phyloP scores from a whole-genome alignment of 1,140 invertebrate genomes.

The Euwallacea fornicatus region DNA sequence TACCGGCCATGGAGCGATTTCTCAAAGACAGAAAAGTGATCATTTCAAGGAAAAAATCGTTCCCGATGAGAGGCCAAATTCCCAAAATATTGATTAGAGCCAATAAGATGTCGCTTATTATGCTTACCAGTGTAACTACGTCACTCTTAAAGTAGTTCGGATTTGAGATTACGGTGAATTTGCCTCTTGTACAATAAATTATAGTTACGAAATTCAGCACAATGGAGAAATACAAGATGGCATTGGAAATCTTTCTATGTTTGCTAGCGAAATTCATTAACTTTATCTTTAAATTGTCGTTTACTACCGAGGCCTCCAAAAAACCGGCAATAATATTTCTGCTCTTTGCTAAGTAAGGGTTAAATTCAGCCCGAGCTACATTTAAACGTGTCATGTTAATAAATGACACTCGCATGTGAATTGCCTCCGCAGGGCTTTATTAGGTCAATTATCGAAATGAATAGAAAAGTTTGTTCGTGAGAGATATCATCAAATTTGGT shows the following conservation, averaged over 20 bases:
- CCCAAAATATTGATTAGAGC: not conserved
- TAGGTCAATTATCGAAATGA: too few species aligned
- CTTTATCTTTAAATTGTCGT: not conserved
- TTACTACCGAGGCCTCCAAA: not conserved
- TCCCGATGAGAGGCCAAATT: not conserved
- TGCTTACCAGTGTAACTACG: constrained; percentile 3
- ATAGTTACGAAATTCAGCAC: not conserved
- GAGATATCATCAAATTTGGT: too few species aligned
- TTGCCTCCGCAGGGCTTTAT: too few species aligned
- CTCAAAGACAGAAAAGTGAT: not conserved
- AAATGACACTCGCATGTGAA: too few species aligned
- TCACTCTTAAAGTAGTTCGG: not conserved
- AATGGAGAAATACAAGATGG: not conserved
- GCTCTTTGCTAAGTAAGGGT: not conserved
- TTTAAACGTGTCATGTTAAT: too few species aligned
- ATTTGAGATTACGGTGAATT: not conserved
- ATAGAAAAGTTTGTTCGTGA: too few species aligned
- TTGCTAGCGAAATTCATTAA: not conserved
- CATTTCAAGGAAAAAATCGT: not conserved
- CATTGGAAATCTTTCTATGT: not conserved
- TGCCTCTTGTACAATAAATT: not conserved
- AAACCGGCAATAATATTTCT: not conserved
- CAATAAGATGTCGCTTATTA: not conserved
- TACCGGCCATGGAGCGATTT: not conserved
- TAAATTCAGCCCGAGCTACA: not conserved